A percentile compares a stretch with the other conserved stretches of the same genome.
phyloP scores from a whole-genome alignment of 2,888 invertebrate genomes.

The Tiphia femorata region DNA sequence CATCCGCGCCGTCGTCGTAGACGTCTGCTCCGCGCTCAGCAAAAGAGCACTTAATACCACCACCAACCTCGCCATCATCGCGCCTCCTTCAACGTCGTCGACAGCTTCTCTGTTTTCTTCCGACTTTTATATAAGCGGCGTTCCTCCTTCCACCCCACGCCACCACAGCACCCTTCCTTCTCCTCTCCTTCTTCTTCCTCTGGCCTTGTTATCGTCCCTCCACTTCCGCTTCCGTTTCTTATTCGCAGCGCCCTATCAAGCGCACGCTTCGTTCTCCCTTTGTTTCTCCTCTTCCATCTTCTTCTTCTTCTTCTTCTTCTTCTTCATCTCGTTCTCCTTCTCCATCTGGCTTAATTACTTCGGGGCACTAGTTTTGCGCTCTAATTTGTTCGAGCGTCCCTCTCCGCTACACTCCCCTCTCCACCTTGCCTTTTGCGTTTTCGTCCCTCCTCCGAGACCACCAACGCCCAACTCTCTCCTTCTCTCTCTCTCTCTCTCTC shows the following conservation, averaged over 20 bases:
- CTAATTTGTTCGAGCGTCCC: slow-evolving; percentile 23
- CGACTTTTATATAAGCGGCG: slow-evolving; percentile 36
- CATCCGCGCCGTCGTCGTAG: slow-evolving; percentile 30
- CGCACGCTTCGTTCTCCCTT: too few species aligned
- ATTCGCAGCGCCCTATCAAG: too few species aligned
- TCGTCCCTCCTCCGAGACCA: too few species aligned
- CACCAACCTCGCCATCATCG: slow-evolving; percentile 30
- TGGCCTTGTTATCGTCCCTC: too few species aligned
- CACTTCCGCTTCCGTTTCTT: slow-evolving; percentile 10
- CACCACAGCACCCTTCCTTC: slow-evolving; percentile 2
- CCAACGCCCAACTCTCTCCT: too few species aligned
- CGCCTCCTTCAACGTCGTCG: slow-evolving; percentile 29
- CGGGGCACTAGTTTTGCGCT: slow-evolving; percentile 12
- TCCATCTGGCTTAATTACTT: slow-evolving; percentile 32
- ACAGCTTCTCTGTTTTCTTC: slow-evolving; percentile 37
- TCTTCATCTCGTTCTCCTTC: slow-evolving; percentile 6
- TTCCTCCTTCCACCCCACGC: background rate
- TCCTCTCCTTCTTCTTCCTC: slow-evolving; percentile 12
- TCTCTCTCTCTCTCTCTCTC: too few species aligned
- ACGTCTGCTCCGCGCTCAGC: slow-evolving; percentile 27
- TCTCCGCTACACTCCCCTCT: too few species aligned
- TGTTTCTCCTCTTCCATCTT: too few species aligned
- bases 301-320: slow-evolving; percentile 16
- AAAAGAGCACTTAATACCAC: slow-evolving; percentile 44
- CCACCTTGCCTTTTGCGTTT: too few species aligned